Base-by-base conservation (phyloP, 2,797 vertebrate species). In the Gorsachius magnificus region DNA sequence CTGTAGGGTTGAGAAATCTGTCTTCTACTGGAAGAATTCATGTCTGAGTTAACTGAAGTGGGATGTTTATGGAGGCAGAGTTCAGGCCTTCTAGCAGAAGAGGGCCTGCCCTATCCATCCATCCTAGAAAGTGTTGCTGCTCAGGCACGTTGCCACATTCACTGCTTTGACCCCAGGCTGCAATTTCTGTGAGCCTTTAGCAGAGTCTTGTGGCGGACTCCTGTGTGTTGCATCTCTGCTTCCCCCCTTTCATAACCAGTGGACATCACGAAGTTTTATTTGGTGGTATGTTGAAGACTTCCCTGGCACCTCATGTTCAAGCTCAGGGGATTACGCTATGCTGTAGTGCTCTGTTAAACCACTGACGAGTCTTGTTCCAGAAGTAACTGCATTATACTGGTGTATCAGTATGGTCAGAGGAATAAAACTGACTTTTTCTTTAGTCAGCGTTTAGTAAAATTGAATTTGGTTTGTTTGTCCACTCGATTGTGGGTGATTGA, bases 381-480 rank as follows among this genome's bases (percentile, higher is more conserved):
- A 85, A 66, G 20, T 24, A 71, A 28, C 41, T 63, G 2, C 8
- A 8, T 63, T 71, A 45, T 46, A 31, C 26, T 76, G 10, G 19
- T 63, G 18, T 58, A 61, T 79, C 51, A 41, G 1, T 69, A 29
- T 13, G 43, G 12, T 80, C 22, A 81, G 48, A 60, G 45, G 36
- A 89, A 82, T 64, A 84, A 76, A 90, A 24, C 13, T 24, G 20
- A 46, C 16, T 28, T 79, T 82, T 93, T 64, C 29, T 51, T 68
- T 74, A 50, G 48, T 69, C 21, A 69, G 51, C 89, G 7, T 76
- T 84, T 38, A 65, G 17, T 84, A 69, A 65, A 91, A 93, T 84
- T 85, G 21, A 57, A 60, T 88, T 90, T 65, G 17, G 8, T 66
- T 94, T 92, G 45, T 79, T 93, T 90, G 56, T 74, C 76, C 11